These are phyloP conservation scores for Apolygus lucorum DNA, from an alignment of 1,140 invertebrate species.

Conservation along the genomic window DNA sequence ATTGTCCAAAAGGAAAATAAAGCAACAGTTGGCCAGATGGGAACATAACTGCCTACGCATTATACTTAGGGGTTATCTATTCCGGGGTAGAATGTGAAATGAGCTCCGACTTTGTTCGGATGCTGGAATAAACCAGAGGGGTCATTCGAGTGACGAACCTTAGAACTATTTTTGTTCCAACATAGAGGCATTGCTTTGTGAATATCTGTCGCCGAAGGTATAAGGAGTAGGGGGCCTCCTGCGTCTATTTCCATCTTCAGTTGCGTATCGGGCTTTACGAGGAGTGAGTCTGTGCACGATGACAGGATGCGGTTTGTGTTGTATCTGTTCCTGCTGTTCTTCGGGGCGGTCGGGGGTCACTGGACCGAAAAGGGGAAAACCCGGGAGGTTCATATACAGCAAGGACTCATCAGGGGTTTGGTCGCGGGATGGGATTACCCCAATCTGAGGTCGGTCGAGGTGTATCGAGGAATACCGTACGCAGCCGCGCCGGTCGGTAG, in stretches of 20 bases:
- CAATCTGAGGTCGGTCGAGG: conserved; percentile 65
- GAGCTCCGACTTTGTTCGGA: no score
- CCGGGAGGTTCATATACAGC: conserved; percentile 5
- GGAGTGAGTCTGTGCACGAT: neutral
- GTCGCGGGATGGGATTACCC: neutral
- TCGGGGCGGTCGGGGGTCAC: neutral
- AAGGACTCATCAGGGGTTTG: conserved; percentile 7
- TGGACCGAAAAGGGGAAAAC: neutral
- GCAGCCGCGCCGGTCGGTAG: conserved; percentile 64
- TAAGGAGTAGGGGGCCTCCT: neutral
- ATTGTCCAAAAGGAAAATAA: no score
- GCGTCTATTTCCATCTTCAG: conserved; percentile 10
- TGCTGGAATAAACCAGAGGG: no score
- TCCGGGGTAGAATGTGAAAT: no score
- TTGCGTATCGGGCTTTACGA: neutral
- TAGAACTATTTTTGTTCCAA: neutral
- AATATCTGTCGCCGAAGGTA: conserved; percentile 8
- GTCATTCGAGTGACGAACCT: neutral
- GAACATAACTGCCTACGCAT: no score
- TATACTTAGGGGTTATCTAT: no score
- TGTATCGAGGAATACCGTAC: conserved; percentile 74
- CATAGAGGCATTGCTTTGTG: neutral
- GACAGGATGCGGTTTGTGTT: conserved; percentile 4
- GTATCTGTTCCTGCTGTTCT: neutral
- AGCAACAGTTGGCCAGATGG: no score